These are phyloP conservation scores for Barypeithes pellucidus DNA, from an alignment of 2,888 invertebrate species.

Conservation along the genomic window DNA sequence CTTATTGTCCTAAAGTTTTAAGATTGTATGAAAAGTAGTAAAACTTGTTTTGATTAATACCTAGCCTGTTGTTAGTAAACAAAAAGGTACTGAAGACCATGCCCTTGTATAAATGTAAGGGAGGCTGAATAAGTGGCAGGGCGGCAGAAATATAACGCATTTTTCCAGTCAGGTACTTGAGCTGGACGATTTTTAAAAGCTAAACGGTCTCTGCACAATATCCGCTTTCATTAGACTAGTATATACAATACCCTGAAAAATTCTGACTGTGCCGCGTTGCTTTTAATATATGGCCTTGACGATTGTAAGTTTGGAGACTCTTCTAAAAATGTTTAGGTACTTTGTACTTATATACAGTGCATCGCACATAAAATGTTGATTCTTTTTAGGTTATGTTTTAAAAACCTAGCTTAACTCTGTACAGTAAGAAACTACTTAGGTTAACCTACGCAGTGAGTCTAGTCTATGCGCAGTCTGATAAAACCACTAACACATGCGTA, in stretches of 20 bases:
- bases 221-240: conserved; percentile 70
- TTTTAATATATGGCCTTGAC: conserved; percentile 32
- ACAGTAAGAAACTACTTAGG: not conserved
- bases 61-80: conserved; percentile 5
- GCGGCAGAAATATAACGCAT: conserved; percentile 58
- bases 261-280: conserved; percentile 65
- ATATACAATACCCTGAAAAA: conserved; percentile 72
- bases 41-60: conserved; percentile 1
- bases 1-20: conserved; percentile 10
- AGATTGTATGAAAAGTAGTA: conserved; percentile 10
- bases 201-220: conserved; percentile 67
- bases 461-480: not conserved
- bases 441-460: no score
- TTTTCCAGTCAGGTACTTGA: conserved; percentile 70
- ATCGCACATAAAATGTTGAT: conserved; percentile 8
- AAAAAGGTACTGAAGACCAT: conserved; percentile 57
- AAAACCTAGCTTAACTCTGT: not conserved
- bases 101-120: conserved; percentile 50
- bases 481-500: not conserved
- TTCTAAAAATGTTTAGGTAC: conserved; percentile 18
- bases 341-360: conserved; percentile 25
- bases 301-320: conserved; percentile 28
- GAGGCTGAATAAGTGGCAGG: conserved; percentile 58
- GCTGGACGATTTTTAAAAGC: conserved; percentile 66
- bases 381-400: not conserved